Evolutionary conservation across 2,113 vertebrate species (phyloP).

Genomic region (Eleginops maclovinus): DNA sequence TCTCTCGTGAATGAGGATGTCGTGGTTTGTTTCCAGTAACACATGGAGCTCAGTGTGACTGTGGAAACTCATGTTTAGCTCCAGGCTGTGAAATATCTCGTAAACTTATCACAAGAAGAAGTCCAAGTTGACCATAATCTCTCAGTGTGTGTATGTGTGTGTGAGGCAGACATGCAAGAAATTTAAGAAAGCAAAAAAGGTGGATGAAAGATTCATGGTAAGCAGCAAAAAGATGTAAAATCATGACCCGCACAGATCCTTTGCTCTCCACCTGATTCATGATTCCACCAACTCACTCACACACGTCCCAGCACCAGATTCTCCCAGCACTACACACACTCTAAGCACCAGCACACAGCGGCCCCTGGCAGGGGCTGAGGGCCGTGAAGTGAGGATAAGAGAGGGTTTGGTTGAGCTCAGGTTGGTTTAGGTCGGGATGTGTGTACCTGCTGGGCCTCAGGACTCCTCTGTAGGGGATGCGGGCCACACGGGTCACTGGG

Average conservation of each 20-base stretch:
- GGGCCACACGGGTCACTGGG: constrained; percentile 95
- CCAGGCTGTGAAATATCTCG: constrained; percentile 58
- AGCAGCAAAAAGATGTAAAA: constrained; percentile 50
- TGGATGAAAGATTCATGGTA: constrained; percentile 23
- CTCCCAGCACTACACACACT: constrained; percentile 32
- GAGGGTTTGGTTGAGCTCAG: constrained; percentile 59
- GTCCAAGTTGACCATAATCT: constrained; percentile 7
- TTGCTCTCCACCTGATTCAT: constrained; percentile 44
- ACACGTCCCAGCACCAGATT: background rate
- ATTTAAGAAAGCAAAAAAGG: constrained; percentile 33
- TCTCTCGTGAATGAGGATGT: constrained; percentile 54
- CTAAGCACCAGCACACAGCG: constrained; percentile 58
- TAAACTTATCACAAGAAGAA: constrained; percentile 34
- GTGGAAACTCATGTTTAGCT: constrained; percentile 53
- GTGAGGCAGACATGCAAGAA: constrained; percentile 49
- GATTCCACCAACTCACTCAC: constrained; percentile 29
- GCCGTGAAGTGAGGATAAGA: constrained; percentile 72
- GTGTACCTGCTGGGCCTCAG: constrained; percentile 98
- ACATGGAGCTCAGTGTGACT: constrained; percentile 37
- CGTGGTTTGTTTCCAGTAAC: constrained; percentile 50
- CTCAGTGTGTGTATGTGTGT: constrained; percentile 6
- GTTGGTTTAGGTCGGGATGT: constrained; percentile 72
- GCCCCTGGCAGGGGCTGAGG: constrained; percentile 49
- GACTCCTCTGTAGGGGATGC: constrained; percentile 97
- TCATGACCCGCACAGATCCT: constrained; percentile 53